Conservation (phyloP, 2,888 invertebrate genomes). For the Coleophora deauratella region DNA sequence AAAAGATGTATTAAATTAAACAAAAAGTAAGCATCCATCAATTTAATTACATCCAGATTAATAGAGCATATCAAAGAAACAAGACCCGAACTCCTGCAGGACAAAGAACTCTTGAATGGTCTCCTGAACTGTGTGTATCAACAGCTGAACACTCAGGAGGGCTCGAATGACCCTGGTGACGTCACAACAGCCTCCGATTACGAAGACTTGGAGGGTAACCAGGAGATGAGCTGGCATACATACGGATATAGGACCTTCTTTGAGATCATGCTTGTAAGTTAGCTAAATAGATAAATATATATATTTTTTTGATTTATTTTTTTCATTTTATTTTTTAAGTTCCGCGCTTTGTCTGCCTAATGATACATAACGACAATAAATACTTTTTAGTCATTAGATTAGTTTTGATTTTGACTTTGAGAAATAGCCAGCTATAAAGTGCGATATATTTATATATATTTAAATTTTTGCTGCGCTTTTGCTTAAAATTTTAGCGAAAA, state of each 20-base stretch:
- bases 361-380: no score
- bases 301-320: neutral
- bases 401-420: neutral
- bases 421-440: no score
- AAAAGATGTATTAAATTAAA: no score
- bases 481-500: no score
- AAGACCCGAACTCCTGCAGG: conserved; percentile 23
- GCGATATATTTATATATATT: no score
- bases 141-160: conserved; percentile 33
- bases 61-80: conserved; percentile 26
- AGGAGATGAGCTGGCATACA: conserved; percentile 39
- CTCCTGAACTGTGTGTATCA: conserved; percentile 32
- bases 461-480: no score
- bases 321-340: neutral
- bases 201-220: conserved; percentile 30
- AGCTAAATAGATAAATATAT: conserved; percentile 19
- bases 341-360: no score
- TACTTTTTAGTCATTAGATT: neutral
- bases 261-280: conserved; percentile 32
- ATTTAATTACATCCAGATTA: no score
- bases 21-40: no score
- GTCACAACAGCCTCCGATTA: conserved; percentile 29
- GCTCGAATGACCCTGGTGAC: conserved; percentile 42
- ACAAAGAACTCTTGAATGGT: conserved; percentile 31
- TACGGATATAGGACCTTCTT: conserved; percentile 42